A percentile compares a stretch with the other conserved stretches of the same genome.
Evolutionary conservation across 2,113 vertebrate species (phyloP).

Genomic region (Silurus asotus): DNA sequence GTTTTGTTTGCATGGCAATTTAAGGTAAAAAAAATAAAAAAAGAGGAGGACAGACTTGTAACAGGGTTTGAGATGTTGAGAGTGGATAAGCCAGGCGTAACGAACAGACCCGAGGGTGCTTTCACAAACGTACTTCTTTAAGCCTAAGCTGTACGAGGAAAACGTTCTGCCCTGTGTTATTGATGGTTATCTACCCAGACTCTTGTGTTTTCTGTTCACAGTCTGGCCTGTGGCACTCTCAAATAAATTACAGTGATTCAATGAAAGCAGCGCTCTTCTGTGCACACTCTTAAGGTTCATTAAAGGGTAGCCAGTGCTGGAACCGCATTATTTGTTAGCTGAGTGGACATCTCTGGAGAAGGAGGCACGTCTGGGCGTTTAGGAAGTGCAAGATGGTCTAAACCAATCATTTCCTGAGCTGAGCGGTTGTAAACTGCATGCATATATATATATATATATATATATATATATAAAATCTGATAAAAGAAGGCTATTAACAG

Average conservation of each 20-base stretch:
- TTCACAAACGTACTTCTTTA: background rate
- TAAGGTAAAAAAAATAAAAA: slow-evolving; percentile 3
- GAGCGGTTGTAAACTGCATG: background rate
- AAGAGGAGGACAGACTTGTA: slow-evolving; percentile 3
- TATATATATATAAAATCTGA: background rate
- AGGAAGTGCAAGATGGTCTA: background rate
- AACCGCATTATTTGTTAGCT: slow-evolving; percentile 34
- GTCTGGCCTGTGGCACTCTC: background rate
- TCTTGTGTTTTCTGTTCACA: slow-evolving; percentile 22
- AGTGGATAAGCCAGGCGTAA: slow-evolving; percentile 24
- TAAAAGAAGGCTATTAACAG: background rate
- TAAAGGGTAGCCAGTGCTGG: background rate
- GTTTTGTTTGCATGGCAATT: slow-evolving; percentile 33
- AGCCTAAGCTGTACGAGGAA: background rate
- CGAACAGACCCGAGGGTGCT: slow-evolving; percentile 16
- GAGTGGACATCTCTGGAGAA: slow-evolving; percentile 11
- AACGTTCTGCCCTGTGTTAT: background rate
- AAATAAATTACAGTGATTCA: slow-evolving; percentile 30
- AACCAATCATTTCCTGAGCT: background rate
- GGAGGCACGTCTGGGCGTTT: background rate
- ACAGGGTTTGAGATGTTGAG: slow-evolving; percentile 1
- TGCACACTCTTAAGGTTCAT: slow-evolving; percentile 17
- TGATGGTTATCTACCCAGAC: slow-evolving; percentile 12
- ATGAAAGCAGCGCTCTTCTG: background rate
- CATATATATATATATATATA: too few relatives aligned